Base-by-base conservation (phyloP, 2,888 invertebrate genomes). In the Drosophila nr. perissopoda region DNA sequence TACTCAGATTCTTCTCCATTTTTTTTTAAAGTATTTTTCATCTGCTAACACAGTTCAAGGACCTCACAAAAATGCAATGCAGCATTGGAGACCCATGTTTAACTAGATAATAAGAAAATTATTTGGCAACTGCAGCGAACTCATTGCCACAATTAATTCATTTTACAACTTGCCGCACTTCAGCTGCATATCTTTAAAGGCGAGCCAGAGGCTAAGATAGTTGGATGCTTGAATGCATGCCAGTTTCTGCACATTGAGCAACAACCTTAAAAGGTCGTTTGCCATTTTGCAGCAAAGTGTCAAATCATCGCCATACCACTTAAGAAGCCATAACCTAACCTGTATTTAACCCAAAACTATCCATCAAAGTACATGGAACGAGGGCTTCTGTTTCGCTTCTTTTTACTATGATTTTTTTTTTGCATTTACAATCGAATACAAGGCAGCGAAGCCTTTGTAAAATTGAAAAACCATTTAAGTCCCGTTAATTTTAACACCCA, bases 321-420 rank as follows among this genome's bases (percentile, higher is more conserved):
- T 70, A 74, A 89, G 82, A 88, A 83, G 88, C 68, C 74, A 87
- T 75, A 79, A 74, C 67, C 76, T 83, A 87, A 88, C 88, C 88
- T 83, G 88, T 89, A 90, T 82, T 89, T 89, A 90, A 90, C 89
- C 90, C 76, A 76, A 90, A 90, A 88, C 89, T 79, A 89, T 89
- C 90, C 89, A 88, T 89, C 89, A 89, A 70, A 87, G 81, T 76
- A 63, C 74, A 79, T 74, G 68, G 52, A 76, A 75, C 52, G 77
- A 67, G 72, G 68, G 73, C 74, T 81, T 71, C 74, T 80, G 70
- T 25, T 57, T 70, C 53, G 51, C 58, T 40, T 54, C 31, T 68
- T 64, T 53, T 51, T 51, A 54, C 40, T 13, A 51, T 65, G 58
- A 36, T 61, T 31, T 69, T 36, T 54, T 38, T 64, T 48, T 64